Evolutionary conservation across 2,797 vertebrate genomes (phyloP).

Genomic region (Glyptemys insculpta): DNA sequence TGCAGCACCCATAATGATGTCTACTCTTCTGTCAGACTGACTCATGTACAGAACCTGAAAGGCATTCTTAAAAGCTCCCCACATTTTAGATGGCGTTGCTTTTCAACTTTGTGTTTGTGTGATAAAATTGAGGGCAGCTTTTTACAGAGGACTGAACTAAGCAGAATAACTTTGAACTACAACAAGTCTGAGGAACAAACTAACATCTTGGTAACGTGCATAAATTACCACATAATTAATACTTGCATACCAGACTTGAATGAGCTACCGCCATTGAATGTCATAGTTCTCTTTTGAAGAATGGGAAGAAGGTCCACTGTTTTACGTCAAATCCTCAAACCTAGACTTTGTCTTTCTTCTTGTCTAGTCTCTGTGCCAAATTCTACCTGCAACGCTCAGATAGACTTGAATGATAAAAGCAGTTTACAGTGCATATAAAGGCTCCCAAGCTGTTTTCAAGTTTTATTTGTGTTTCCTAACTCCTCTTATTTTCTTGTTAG

Average conservation of each 20-base stretch:
- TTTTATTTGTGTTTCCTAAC: background rate
- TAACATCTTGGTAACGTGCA: background rate
- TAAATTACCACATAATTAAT: slow-evolving; percentile 3
- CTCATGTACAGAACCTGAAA: background rate
- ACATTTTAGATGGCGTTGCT: background rate
- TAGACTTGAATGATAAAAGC: background rate
- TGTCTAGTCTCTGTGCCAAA: background rate
- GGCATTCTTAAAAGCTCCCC: background rate
- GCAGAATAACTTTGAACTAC: background rate
- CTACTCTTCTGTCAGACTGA: background rate
- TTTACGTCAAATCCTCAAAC: background rate
- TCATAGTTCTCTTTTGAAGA: background rate
- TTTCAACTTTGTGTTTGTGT: background rate
- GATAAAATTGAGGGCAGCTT: background rate
- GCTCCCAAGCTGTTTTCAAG: slow-evolving; percentile 1
- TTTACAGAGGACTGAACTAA: background rate
- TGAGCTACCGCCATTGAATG: background rate
- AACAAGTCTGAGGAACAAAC: background rate
- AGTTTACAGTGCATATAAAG: background rate
- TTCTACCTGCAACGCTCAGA: background rate
- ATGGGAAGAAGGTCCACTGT: background rate
- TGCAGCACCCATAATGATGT: background rate
- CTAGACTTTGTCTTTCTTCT: background rate
- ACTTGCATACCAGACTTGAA: slow-evolving; percentile 1
- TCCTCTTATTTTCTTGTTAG: slow-evolving; percentile 11